Conservation (phyloP, 2,888 invertebrate genomes). For the Laspeyria flexula region DNA sequence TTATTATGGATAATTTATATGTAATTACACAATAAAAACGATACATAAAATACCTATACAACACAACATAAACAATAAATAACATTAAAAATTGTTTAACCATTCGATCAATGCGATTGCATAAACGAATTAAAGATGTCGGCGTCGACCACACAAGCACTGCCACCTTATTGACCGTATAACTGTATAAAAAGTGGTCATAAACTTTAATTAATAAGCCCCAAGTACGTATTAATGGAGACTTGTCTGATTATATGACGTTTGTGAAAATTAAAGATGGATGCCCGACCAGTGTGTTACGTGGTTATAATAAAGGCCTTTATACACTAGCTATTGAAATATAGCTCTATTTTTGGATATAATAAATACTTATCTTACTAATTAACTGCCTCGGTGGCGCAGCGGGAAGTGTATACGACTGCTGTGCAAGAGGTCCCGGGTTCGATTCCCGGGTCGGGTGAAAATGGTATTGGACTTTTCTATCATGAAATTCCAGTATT, state of each 20-base stretch:
- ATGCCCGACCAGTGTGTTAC: not conserved
- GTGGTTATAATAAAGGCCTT: not conserved
- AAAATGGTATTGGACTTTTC: too few species aligned
- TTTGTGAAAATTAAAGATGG: constrained; percentile 9
- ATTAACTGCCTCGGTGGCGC: too few species aligned
- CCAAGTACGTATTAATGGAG: constrained; percentile 5
- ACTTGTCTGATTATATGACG: not conserved
- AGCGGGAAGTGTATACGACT: too few species aligned
- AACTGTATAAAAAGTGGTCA: not conserved
- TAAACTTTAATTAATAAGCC: constrained; percentile 9
- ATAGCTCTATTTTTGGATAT: not conserved
- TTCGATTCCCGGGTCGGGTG: too few species aligned
- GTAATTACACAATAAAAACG: too few species aligned
- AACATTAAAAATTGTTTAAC: too few species aligned
- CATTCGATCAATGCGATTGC: not conserved
- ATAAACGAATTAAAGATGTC: too few species aligned
- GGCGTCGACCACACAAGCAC: not conserved
- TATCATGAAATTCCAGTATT: too few species aligned
- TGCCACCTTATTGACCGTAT: not conserved
- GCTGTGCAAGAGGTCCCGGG: too few species aligned
- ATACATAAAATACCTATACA: too few species aligned
- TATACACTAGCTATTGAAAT: not conserved
- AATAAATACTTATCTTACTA: not conserved
- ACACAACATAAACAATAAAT: too few species aligned
- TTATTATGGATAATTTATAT: too few species aligned